Evolutionary conservation across 92 coral and sea anemone species (phyloP), one percentile per base, ranked within the genome.

Genomic region (Epizoanthus scotinus): DNA sequence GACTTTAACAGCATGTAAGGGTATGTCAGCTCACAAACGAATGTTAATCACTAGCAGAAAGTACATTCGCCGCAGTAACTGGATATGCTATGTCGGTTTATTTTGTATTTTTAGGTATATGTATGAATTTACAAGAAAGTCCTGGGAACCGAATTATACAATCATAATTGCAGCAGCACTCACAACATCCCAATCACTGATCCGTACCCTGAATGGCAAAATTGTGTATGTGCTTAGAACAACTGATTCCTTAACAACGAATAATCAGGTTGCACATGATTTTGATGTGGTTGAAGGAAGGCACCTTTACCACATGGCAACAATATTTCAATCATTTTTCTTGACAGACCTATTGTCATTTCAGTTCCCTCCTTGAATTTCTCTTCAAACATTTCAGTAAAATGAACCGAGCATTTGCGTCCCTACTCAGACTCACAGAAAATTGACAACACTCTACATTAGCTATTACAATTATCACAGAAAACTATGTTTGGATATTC

Each of bases 361-460:
- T 78, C 6, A 17, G 49, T 18, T 77, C 63, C 1, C 19, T 22
- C 18, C 22, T 82, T 28, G 77, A 77, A 28, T 87, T 83, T 60
- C 38, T 84, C 18, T 87, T 88, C 0, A 78, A 83, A 57, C 67
- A 38, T 71, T 67, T 88, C 0, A 52, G 77, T 6, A 85, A 71
- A 71, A 26, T 71, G 0, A 28, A 67, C 40, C 44, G 83, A 24
- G 57, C 87, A 1, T 87, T 87, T 58, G 47, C 85, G 2, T 24
- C 79, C 25, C 8, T 63, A 0, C 58, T 79, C 14, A 78, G 79
- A 13, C 54, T 88, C 29, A 83, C 53, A 2, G 86, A 84, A 47
- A 56, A n/a, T 84, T 27, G 69, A 84, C 34, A 85, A 84, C 54
- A 19, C 77, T 6, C 27, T 88, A 25, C 83, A 79, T 21, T 85